Evolutionary conservation across 2,797 vertebrate genomes (phyloP).

Genomic region (Micropoecilia bifurca): DNA sequence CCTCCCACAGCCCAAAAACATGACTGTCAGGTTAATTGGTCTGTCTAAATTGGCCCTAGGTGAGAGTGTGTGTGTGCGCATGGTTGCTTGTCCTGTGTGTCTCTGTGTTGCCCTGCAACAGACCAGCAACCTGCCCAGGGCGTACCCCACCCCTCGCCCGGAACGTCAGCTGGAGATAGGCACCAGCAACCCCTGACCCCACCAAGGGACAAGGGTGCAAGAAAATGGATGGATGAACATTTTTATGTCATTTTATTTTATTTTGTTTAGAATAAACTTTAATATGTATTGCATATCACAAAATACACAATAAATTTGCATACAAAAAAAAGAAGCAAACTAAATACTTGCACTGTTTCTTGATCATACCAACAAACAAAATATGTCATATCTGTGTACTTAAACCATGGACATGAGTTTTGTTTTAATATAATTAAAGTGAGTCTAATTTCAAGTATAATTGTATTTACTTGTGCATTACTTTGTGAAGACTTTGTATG

Average conservation of each 20-base stretch:
- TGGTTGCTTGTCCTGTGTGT: no score
- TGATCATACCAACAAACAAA: neutral
- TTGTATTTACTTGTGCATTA: neutral
- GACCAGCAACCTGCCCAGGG: no score
- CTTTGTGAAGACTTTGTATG: neutral
- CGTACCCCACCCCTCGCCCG: no score
- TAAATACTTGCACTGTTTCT: neutral
- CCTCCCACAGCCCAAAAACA: no score
- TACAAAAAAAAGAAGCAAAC: neutral
- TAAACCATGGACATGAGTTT: neutral
- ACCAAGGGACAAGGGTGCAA: no score
- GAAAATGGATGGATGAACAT: no score
- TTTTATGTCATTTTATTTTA: neutral
- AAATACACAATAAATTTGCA: neutral
- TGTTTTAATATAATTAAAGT: neutral
- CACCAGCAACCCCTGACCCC: no score
- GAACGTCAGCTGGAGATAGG: no score
- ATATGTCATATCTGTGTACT: neutral
- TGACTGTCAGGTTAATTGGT: no score
- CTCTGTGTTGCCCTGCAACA: no score
- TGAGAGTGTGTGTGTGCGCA: no score
- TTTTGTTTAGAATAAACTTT: neutral
- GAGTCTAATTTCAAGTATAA: neutral
- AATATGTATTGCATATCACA: neutral
- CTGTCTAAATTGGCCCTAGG: no score